phyloP scores from a whole-genome alignment of 2,888 invertebrate species.

The Sphecodes monilicornis region DNA sequence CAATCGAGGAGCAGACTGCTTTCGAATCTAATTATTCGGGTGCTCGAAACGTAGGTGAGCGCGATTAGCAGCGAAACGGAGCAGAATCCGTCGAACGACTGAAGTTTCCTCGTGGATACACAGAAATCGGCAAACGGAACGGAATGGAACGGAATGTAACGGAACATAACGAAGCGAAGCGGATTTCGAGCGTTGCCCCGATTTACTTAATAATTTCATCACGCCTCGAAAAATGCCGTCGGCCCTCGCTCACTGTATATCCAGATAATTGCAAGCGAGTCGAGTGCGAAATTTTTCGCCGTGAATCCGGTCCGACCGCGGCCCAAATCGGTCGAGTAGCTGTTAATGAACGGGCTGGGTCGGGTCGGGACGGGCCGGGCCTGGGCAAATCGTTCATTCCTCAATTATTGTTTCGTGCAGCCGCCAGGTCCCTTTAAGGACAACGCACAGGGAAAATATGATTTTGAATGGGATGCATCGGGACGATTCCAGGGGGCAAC shows the following conservation, averaged over 20 bases:
- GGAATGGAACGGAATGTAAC: background rate
- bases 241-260: slow-evolving; percentile 1
- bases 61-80: slow-evolving; percentile 5
- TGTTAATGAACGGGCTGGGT: slow-evolving; percentile 30
- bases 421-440: background rate
- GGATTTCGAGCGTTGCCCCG: background rate
- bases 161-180: background rate
- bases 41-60: background rate
- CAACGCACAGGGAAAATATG: slow-evolving; percentile 69
- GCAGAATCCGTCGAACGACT: slow-evolving; percentile 5
- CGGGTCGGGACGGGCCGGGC: background rate
- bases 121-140: background rate
- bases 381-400: slow-evolving; percentile 33
- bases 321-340: slow-evolving; percentile 23
- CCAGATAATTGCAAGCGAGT: slow-evolving; percentile 33
- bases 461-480: slow-evolving; percentile 79
- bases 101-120: slow-evolving; percentile 15
- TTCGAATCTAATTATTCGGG: slow-evolving; percentile 4
- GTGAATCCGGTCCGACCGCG: background rate
- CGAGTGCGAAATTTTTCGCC: slow-evolving; percentile 34
- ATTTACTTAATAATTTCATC: slow-evolving; percentile 16
- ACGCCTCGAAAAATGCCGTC: background rate
- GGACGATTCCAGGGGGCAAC: slow-evolving; percentile 60
- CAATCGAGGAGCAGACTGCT: background rate
- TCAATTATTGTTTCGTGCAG: slow-evolving; percentile 45